Evolutionary conservation across 92 coral and sea anemone genomes (phyloP).

Genomic region (Parazoanthus darwini): DNA sequence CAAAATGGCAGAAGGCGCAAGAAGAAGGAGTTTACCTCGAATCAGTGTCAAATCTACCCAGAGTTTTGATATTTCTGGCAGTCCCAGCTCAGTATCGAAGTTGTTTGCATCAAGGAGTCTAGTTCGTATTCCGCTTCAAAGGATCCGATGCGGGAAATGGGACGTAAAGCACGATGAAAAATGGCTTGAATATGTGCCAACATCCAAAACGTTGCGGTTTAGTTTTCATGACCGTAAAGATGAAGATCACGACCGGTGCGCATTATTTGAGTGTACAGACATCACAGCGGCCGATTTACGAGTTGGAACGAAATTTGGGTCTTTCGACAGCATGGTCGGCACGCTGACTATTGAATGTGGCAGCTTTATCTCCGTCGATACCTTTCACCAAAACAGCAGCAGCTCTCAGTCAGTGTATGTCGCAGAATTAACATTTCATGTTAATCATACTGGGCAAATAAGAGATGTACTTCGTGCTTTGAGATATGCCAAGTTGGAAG

Average conservation of each 20-base stretch:
- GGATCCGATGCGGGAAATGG: conserved; percentile 78
- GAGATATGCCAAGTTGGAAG: conserved; percentile 69
- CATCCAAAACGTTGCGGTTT: conserved; percentile 56
- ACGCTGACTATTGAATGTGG: conserved; percentile 79
- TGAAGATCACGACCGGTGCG: conserved; percentile 65
- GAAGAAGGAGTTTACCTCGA: conserved; percentile 20
- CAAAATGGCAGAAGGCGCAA: conserved; percentile 71
- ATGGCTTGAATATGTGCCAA: conserved; percentile 84
- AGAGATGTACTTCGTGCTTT: conserved; percentile 86
- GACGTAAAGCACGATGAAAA: conserved; percentile 73
- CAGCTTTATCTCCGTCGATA: conserved; percentile 47
- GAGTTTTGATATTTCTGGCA: conserved; percentile 24
- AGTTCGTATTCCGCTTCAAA: conserved; percentile 71
- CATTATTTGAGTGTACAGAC: conserved; percentile 62
- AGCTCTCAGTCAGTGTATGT: conserved; percentile 52
- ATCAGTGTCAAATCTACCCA: conserved; percentile 13
- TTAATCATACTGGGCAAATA: conserved; percentile 90
- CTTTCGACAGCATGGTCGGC: conserved; percentile 89
- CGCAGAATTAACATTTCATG: conserved; percentile 79
- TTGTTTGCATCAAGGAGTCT: conserved; percentile 37
- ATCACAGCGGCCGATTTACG: conserved; percentile 90
- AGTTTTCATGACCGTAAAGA: conserved; percentile 71
- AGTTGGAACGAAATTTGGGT: conserved; percentile 89
- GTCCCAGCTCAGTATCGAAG: conserved; percentile 52
- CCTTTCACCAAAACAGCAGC: conserved; percentile 28